Base-by-base conservation (phyloP, 2,888 invertebrate species). In the Mesoligia furuncula region DNA sequence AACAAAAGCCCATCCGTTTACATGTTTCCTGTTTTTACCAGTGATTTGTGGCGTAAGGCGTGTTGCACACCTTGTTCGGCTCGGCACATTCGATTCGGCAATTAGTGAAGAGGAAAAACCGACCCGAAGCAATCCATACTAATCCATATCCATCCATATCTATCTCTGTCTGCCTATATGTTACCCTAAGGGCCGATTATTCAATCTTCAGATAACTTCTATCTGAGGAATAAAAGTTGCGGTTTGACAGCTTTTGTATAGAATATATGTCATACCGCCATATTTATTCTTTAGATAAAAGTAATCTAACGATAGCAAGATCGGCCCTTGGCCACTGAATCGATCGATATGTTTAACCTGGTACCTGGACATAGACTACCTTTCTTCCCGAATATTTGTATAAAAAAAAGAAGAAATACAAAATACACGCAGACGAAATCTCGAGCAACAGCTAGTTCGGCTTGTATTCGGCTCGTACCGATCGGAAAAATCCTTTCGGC, bases 1-100 rank as follows among this genome's bases (percentile, higher is more conserved):
- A 82, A 82, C 54, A 24, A 31, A 61, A 72, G 54, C 20, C 68
- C 65, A 75, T 82, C 27, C 71, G 59, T 82, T 81, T 54, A 59
- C n/a, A 11, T 31, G 54, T 64, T 82, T 78, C 71, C 83, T 82
- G 71, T 54, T 42, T 64, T 62, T 36, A 7, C 17, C 2, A 36
- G 69, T 77, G 65, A 81, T 59, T 70, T 77, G 59, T 73, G 31
- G 62, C n/a, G 27, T 67, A 61, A 76, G 48, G 24, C 54, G 11
- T 69, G 7, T 3, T 73, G 24, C 51, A 68, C 15, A 31, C 9
- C 20, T 31, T 68, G 15, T 31, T 31, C 24, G 65, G 15, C 15
- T 39, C n/a, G 24, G 31, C 8, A 39, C 1, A 64, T 39, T 39
- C 4, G 64, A 27, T 27, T 45, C 17, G 3, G 27, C 9, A 66